These are phyloP conservation scores for Arizona elegans DNA, from an alignment of 2,113 vertebrate species.

Conservation along the genomic window DNA sequence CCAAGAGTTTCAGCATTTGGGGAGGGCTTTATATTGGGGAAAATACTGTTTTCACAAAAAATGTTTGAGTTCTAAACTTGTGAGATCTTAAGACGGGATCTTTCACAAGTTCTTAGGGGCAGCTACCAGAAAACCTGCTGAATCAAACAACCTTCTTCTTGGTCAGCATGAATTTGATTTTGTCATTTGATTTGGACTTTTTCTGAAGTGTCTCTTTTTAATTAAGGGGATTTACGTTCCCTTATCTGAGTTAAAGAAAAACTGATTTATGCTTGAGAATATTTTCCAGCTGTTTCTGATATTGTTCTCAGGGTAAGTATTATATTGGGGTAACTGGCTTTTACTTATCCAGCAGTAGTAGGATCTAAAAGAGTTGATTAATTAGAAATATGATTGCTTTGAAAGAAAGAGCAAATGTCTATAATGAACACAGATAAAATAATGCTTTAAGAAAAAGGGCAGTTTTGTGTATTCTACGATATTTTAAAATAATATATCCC, in stretches of 20 bases:
- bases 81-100: background rate
- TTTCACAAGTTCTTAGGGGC: background rate
- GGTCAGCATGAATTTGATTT: too few species aligned
- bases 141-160: background rate
- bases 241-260: background rate
- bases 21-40: background rate
- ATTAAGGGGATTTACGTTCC: background rate
- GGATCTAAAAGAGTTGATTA: background rate
- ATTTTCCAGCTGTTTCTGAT: background rate
- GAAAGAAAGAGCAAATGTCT: background rate
- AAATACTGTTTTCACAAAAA: background rate
- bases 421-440: background rate
- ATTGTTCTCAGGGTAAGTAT: background rate
- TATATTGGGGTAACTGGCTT: background rate
- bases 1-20: background rate
- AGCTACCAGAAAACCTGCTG: background rate
- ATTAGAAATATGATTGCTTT: background rate
- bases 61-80: background rate
- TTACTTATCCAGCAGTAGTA: slow-evolving; percentile 19
- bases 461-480: background rate
- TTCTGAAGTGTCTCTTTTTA: background rate
- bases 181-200: background rate
- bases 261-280: background rate
- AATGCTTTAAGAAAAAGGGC: background rate
- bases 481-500: background rate